These are phyloP conservation scores for Camponotus pennsylvanicus DNA, from an alignment of 1,140 invertebrate genomes.

Conservation along the genomic window DNA sequence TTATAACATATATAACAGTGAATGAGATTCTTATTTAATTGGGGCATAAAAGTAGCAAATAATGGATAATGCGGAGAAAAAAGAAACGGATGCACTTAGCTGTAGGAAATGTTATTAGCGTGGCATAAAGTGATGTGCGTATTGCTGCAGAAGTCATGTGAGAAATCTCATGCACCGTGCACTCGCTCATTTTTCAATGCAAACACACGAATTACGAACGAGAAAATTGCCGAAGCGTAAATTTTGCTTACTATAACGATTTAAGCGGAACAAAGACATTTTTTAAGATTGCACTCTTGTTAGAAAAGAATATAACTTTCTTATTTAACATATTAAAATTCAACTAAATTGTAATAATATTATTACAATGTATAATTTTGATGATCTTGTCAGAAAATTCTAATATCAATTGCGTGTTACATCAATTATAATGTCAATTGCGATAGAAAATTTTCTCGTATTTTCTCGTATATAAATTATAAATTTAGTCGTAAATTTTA, in stretches of 20 bases:
- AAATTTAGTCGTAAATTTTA: background rate
- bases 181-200: slow-evolving; percentile 60
- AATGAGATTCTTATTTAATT: slow-evolving; percentile 39
- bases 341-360: background rate
- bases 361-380: too few species aligned
- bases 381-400: background rate
- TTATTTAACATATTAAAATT: background rate
- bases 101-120: slow-evolving; percentile 54
- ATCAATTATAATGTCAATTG: too few species aligned
- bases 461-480: background rate
- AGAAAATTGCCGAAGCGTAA: slow-evolving; percentile 44
- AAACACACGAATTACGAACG: slow-evolving; percentile 59
- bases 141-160: slow-evolving; percentile 50
- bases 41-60: slow-evolving; percentile 34
- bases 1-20: background rate
- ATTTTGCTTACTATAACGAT: slow-evolving; percentile 25
- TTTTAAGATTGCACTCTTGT: slow-evolving; percentile 26
- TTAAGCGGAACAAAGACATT: slow-evolving; percentile 47
- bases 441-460: background rate
- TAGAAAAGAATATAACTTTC: slow-evolving; percentile 1
- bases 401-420: background rate
- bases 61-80: slow-evolving; percentile 19
- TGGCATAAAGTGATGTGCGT: slow-evolving; percentile 48
- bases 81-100: slow-evolving; percentile 53
- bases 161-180: slow-evolving; percentile 59